Evolutionary conservation across 2,888 invertebrate genomes (phyloP).

Genomic region (Agelastica alni): DNA sequence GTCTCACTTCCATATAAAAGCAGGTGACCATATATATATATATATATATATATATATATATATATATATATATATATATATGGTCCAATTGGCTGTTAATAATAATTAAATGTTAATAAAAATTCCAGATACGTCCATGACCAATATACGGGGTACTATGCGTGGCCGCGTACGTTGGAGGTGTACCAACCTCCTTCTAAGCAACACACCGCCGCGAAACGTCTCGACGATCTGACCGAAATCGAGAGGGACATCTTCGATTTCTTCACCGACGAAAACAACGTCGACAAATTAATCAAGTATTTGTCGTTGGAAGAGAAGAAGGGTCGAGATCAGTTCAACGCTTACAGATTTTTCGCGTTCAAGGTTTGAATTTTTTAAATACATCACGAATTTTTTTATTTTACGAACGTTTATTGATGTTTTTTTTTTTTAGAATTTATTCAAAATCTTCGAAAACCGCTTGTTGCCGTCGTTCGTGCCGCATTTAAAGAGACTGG

Average conservation of each 20-base stretch:
- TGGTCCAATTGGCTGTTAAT: no score
- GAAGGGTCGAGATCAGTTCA: constrained; percentile 83
- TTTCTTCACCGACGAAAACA: constrained; percentile 69
- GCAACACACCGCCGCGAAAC: constrained; percentile 60
- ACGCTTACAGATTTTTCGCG: constrained; percentile 66
- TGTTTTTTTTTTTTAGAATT: constrained; percentile 57
- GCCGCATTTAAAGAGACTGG: constrained; percentile 68
- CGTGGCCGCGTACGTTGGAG: constrained; percentile 61
- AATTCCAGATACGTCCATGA: constrained; percentile 63
- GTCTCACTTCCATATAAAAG: no score
- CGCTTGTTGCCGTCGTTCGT: constrained; percentile 65
- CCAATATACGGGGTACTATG: constrained; percentile 62
- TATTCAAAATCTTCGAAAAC: constrained; percentile 80
- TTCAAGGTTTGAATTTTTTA: no score
- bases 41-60: no score
- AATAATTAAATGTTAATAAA: no score
- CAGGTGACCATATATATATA: no score
- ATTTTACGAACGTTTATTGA: no score
- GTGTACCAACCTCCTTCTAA: constrained; percentile 70
- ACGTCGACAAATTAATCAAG: constrained; percentile 70
- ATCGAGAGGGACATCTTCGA: constrained; percentile 68
- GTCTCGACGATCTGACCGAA: constrained; percentile 64
- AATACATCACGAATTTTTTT: no score
- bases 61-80: no score
- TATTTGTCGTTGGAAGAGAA: constrained; percentile 83